These are phyloP conservation scores for Hapalemur alaotrensis DNA, from an alignment of 2,797 vertebrate genomes.

Conservation along the genomic window DNA sequence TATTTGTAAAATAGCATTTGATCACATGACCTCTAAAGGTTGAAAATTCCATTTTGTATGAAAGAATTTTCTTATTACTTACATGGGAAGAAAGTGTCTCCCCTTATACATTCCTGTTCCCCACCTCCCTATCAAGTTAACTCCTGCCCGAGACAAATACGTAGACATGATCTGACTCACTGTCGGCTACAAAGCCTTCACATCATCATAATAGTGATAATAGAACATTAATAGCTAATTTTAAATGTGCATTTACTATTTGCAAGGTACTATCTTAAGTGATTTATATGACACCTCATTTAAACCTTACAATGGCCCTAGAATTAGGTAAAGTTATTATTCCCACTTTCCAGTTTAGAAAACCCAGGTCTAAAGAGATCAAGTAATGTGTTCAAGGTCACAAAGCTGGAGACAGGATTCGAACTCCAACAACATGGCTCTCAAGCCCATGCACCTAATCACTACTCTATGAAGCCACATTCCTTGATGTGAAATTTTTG, in stretches of 20 bases:
- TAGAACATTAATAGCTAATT: background rate
- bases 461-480: background rate
- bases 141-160: background rate
- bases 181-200: background rate
- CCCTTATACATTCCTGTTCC: background rate
- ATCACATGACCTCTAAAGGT: background rate
- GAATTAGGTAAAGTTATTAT: background rate
- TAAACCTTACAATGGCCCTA: background rate
- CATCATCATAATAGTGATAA: background rate
- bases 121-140: background rate
- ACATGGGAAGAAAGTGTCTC: background rate
- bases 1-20: background rate
- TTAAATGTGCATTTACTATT: background rate
- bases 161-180: background rate
- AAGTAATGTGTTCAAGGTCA: background rate
- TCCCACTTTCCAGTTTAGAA: background rate
- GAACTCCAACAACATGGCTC: background rate
- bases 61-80: background rate
- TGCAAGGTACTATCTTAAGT: background rate
- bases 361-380: background rate
- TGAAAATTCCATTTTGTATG: background rate
- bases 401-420: background rate
- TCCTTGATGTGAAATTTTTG: background rate
- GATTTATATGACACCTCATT: background rate
- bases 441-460: background rate